Percentiles rank a stretch among this genome's conserved stretches.
These are phyloP conservation scores for Nesogale talazaci DNA, from an alignment of 2,113 vertebrate genomes.

Conservation along the genomic window DNA sequence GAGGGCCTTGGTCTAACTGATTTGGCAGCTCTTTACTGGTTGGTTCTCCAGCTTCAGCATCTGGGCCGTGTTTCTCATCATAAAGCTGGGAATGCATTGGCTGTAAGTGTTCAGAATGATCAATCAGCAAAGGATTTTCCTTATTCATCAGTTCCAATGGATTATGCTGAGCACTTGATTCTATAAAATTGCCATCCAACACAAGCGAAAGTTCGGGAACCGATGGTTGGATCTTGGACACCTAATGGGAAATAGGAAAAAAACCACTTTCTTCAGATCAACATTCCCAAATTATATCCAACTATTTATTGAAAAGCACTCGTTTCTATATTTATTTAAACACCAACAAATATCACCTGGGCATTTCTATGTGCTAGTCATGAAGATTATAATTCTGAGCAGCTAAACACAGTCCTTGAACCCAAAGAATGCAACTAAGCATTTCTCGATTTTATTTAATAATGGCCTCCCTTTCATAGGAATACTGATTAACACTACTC, in stretches of 20 bases:
- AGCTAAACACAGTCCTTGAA: constrained; percentile 31
- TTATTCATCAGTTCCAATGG: constrained; percentile 57
- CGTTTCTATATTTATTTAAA: constrained; percentile 34
- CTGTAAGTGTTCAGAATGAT: constrained; percentile 59
- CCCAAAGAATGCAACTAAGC: not conserved
- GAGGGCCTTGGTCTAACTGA: constrained; percentile 71
- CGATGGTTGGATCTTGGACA: constrained; percentile 90
- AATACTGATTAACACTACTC: not conserved
- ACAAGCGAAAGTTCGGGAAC: constrained; percentile 98
- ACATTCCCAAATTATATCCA: constrained; percentile 26
- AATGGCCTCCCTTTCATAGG: constrained; percentile 31
- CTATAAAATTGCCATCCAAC: constrained; percentile 89
- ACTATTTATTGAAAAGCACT: not conserved
- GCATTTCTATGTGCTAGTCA: not conserved
- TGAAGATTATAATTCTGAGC: constrained; percentile 18
- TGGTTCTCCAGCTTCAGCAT: constrained; percentile 70
- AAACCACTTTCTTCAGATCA: constrained; percentile 33
- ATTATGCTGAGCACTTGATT: constrained; percentile 73
- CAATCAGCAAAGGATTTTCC: constrained; percentile 68
- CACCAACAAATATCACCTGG: constrained; percentile 7
- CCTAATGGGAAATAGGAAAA: constrained; percentile 76
- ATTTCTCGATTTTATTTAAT: constrained; percentile 23
- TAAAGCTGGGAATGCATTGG: constrained; percentile 52
- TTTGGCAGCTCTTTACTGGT: constrained; percentile 76
- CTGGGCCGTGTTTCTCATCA: constrained; percentile 70